A percentile compares a stretch with the other conserved stretches of the same genome.
Evolutionary conservation across 1,140 invertebrate species (phyloP).

Genomic region (Anastrepha ludens): DNA sequence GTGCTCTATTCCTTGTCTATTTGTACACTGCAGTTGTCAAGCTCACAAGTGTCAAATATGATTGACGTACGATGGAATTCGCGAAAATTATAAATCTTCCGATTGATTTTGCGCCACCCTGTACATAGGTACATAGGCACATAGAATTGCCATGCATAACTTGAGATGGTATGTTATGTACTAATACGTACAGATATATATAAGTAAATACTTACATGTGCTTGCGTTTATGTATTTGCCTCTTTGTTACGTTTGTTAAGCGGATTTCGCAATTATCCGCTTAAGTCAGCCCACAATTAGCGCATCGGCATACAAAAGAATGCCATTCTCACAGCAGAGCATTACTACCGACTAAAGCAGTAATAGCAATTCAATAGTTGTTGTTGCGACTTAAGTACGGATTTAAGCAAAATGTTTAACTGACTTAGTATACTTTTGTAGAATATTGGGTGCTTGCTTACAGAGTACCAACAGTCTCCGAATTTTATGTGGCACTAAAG

Average conservation of each 20-base stretch:
- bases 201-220: neutral
- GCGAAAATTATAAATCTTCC: too few relatives aligned
- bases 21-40: too few relatives aligned
- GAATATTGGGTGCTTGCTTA: too few relatives aligned
- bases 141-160: too few relatives aligned
- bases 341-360: neutral
- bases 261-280: constrained; percentile 35
- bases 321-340: neutral
- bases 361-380: neutral
- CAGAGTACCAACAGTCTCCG: too few relatives aligned
- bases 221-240: neutral
- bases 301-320: neutral
- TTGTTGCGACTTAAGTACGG: neutral
- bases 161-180: too few relatives aligned
- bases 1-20: too few relatives aligned
- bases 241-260: constrained; percentile 1
- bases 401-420: neutral
- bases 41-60: too few relatives aligned
- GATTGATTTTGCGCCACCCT: too few relatives aligned
- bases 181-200: neutral
- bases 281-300: constrained; percentile 37
- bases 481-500: too few relatives aligned
- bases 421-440: neutral
- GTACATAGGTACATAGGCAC: too few relatives aligned
- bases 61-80: too few relatives aligned